Conservation (phyloP, 2,888 invertebrate genomes). For the Polydrusus pterygomalis region DNA sequence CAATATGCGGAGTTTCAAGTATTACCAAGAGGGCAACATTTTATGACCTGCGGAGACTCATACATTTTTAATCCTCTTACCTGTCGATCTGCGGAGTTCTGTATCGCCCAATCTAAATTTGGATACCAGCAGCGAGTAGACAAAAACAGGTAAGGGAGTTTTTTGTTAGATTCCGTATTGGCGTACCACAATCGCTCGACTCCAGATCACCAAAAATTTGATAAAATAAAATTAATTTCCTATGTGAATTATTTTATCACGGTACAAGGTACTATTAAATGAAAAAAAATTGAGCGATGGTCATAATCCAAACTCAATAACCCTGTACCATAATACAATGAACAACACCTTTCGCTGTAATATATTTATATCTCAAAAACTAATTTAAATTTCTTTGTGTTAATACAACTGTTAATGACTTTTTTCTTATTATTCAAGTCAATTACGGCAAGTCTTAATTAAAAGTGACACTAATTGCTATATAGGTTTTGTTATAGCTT, state of each 20-base stretch:
- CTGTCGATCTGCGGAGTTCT: background rate
- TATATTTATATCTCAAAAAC: conserved; percentile 4
- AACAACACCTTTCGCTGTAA: background rate
- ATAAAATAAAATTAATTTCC: too few species aligned
- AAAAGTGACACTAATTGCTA: conserved; percentile 41
- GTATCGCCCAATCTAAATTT: too few species aligned
- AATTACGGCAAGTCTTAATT: conserved; percentile 40
- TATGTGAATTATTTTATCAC: too few species aligned
- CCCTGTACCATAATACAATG: background rate
- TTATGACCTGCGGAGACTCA: background rate
- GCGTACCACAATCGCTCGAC: too few species aligned
- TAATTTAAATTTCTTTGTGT: conserved; percentile 21
- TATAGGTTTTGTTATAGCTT: conserved; percentile 34
- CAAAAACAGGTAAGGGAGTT: too few species aligned
- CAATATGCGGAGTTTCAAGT: too few species aligned
- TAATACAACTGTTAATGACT: conserved; percentile 13
- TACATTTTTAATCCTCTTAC: background rate
- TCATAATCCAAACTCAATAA: too few species aligned
- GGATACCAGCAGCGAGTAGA: too few species aligned
- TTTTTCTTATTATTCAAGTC: conserved; percentile 40
- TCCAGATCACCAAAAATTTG: too few species aligned
- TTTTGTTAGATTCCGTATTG: too few species aligned
- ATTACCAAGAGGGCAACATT: too few species aligned
- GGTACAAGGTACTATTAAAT: too few species aligned
- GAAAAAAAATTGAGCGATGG: background rate